Evolutionary conservation across 2,113 vertebrate genomes (phyloP).

Genomic region (Corapipo altera): DNA sequence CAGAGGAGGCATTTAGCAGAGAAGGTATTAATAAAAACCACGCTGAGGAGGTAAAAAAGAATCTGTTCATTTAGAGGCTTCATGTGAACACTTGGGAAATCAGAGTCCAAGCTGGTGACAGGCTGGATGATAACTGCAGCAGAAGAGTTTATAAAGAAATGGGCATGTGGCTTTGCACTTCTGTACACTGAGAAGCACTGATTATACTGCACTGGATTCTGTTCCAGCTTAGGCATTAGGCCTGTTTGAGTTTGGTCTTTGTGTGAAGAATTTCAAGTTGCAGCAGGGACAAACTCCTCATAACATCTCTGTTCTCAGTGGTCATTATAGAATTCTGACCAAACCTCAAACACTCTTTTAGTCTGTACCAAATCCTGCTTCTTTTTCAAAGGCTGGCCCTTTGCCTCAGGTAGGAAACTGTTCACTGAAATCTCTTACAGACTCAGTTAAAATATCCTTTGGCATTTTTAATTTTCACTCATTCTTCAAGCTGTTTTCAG

Average conservation of each 20-base stretch:
- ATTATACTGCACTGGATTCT: not conserved
- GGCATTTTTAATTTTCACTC: not conserved
- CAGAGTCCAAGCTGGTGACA: not conserved
- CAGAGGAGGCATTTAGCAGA: not conserved
- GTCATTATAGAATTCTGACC: not conserved
- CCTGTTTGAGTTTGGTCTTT: not conserved
- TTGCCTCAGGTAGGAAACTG: not conserved
- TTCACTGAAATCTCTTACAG: not conserved
- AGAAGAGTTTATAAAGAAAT: not conserved
- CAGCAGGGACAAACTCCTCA: not conserved
- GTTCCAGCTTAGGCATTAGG: not conserved
- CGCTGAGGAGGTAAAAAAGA: not conserved
- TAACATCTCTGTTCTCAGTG: not conserved
- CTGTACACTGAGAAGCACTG: not conserved
- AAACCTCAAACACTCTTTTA: not conserved
- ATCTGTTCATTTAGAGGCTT: not conserved
- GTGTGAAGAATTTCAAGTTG: not conserved
- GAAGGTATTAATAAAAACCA: not conserved
- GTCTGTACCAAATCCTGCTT: not conserved
- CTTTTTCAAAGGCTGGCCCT: not conserved
- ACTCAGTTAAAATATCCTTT: not conserved
- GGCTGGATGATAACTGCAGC: not conserved
- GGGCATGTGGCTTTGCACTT: not conserved
- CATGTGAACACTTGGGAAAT: not conserved
- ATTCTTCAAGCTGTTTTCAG: not conserved